These are phyloP conservation scores for Euglossa dilemma DNA, from an alignment of 1,140 invertebrate genomes.

Conservation along the genomic window DNA sequence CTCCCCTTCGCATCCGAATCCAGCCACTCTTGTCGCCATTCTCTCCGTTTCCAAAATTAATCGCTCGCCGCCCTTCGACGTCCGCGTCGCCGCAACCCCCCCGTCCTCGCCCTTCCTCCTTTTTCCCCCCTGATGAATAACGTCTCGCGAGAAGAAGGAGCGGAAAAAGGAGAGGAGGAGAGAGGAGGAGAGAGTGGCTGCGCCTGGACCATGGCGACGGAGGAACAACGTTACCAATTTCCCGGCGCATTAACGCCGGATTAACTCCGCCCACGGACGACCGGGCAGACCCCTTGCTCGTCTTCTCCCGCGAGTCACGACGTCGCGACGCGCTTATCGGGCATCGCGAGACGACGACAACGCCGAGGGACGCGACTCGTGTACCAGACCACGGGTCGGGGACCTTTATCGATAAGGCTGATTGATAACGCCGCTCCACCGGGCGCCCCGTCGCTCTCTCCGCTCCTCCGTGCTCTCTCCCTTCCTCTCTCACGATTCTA, in stretches of 20 bases:
- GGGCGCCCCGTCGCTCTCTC: neutral
- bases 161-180: neutral
- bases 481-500: too few relatives aligned
- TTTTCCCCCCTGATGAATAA: neutral
- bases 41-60: slow-evolving; percentile 26
- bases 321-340: slow-evolving; percentile 45
- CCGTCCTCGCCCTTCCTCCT: too few relatives aligned
- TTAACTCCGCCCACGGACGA: slow-evolving; percentile 17
- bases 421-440: slow-evolving; percentile 43
- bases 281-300: neutral
- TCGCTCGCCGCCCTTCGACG: neutral
- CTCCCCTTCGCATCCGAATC: neutral
- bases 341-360: slow-evolving; percentile 36
- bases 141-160: neutral
- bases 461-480: neutral
- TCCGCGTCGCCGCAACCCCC: neutral
- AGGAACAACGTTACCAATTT: slow-evolving; percentile 45
- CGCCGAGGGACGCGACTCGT: slow-evolving; percentile 22
- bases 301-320: slow-evolving; percentile 27
- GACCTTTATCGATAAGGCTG: slow-evolving; percentile 45
- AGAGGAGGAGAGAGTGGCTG: neutral
- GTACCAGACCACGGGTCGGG: slow-evolving; percentile 5
- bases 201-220: neutral
- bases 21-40: neutral
- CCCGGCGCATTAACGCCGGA: slow-evolving; percentile 46